These are phyloP conservation scores for Bryconaethiops microstoma DNA, from an alignment of 2,797 vertebrate genomes.

Conservation along the genomic window DNA sequence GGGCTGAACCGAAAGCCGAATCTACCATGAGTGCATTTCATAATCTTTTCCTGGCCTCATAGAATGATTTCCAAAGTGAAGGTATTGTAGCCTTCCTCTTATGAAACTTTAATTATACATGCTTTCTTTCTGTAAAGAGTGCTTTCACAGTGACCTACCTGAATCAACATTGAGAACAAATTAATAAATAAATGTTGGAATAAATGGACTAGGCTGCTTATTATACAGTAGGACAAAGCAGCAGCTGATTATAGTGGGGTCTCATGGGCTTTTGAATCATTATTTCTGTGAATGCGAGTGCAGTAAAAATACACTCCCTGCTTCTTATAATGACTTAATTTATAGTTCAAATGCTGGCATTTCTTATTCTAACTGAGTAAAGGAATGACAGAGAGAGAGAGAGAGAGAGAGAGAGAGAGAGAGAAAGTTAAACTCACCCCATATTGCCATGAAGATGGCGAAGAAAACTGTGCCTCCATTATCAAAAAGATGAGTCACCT, in stretches of 20 bases:
- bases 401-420: neutral
- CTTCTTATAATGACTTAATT: constrained; percentile 9
- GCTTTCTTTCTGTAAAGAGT: neutral
- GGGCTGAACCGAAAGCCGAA: constrained; percentile 21
- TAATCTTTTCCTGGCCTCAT: neutral
- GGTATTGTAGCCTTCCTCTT: neutral
- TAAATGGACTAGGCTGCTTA: neutral
- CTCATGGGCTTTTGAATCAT: constrained; percentile 4
- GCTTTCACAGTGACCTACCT: neutral
- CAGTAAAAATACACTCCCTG: neutral
- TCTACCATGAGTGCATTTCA: constrained; percentile 8
- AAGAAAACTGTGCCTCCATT: constrained; percentile 99
- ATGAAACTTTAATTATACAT: neutral
- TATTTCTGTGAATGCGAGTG: neutral
- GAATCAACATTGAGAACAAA: neutral
- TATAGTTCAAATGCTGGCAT: constrained; percentile 22
- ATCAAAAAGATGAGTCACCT: constrained; percentile 98
- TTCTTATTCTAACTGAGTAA: neutral
- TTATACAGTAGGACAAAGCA: constrained; percentile 18
- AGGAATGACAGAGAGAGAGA: neutral
- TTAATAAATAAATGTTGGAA: neutral
- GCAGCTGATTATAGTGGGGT: constrained; percentile 11
- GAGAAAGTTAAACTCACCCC: constrained; percentile 83
- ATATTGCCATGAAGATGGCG: constrained; percentile 99
- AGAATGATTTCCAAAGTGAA: neutral